Evolutionary conservation across 2,797 vertebrate genomes (phyloP), one percentile per base, ranked within the genome.

Genomic region (Cryptoprocta ferox): DNA sequence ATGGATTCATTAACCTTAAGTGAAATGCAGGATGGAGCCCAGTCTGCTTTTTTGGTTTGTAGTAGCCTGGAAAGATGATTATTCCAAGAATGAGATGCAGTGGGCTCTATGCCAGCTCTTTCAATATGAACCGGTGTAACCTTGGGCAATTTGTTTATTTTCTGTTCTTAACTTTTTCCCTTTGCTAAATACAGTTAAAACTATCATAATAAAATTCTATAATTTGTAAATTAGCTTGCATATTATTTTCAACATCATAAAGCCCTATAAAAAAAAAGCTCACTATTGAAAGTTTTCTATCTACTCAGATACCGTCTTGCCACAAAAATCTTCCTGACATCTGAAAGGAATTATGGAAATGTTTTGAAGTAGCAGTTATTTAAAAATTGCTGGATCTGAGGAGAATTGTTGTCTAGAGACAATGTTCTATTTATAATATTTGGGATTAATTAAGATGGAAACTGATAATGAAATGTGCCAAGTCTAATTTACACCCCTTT

Each of bases 251-350:
- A 70, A 95, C 93, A 68, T 12, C 61, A 50, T 66, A 61, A 75
- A 94, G 12, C 7, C 59, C 85, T 90, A 9, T 48, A 86, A 63
- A 59, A 79, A 76, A 75, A 95, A 59, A 37, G 26, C 11, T 73
- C 30, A 37, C 26, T 86, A 32, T 76, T 79, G 71, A 78, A 94
- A 85, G 28, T 65, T 87, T 75, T 68, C 73, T 95, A 50, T 91
- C 94, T 96, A 89, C 63, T 89, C 73, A 96, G 65, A 80, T 70
- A 71, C 53, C 4, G 48, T 95, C 50, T 91, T 86, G 42, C 93
- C 70, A 83, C 84, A 76, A 89, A 84, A 84, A 93, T 92, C 81
- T 96, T 93, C 71, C 81, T 89, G 82, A 93, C n/a, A 86, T 94
- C 53, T 66, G 39, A 92, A 84, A 78, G 73, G 68, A 93, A 95